Conservation (phyloP, 1,140 invertebrate genomes). For the Acarapis woodi region DNA sequence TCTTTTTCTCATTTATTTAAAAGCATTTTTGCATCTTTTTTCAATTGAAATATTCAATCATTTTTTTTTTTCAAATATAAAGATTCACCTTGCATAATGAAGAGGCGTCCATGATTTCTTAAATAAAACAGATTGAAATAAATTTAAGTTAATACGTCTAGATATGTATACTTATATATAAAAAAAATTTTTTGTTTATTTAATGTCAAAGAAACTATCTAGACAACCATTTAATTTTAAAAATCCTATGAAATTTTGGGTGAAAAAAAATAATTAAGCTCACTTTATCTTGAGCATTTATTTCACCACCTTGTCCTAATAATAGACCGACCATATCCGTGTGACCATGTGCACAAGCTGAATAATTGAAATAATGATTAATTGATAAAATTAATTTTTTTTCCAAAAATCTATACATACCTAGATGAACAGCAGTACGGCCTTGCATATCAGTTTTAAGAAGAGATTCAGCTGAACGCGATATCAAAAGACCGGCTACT, state of each 20-base stretch:
- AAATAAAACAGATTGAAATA: neutral
- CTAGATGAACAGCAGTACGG: slow-evolving; percentile 81
- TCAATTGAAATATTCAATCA: no score
- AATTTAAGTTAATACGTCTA: no score
- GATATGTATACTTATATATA: no score
- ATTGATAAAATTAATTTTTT: no score
- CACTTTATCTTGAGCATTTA: slow-evolving; percentile 79
- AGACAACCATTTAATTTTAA: neutral
- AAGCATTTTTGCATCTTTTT: no score
- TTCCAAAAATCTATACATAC: no score
- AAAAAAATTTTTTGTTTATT: no score
- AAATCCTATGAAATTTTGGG: neutral
- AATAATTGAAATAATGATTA: no score
- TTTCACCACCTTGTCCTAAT: slow-evolving; percentile 83
- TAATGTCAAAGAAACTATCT: no score
- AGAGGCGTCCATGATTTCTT: slow-evolving; percentile 82
- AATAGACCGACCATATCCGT: slow-evolving; percentile 91
- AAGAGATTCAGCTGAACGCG: slow-evolving; percentile 67
- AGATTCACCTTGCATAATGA: slow-evolving; percentile 84
- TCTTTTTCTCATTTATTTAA: no score
- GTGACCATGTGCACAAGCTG: slow-evolving; percentile 81
- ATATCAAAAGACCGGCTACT: slow-evolving; percentile 69
- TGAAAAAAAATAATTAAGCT: slow-evolving; percentile 2
- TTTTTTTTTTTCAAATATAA: no score
- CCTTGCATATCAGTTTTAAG: slow-evolving; percentile 76